A percentile compares a stretch with the other conserved stretches of the same genome.
phyloP scores from a whole-genome alignment of 2,797 vertebrate genomes.

The Mormyrus hasselquistii region DNA sequence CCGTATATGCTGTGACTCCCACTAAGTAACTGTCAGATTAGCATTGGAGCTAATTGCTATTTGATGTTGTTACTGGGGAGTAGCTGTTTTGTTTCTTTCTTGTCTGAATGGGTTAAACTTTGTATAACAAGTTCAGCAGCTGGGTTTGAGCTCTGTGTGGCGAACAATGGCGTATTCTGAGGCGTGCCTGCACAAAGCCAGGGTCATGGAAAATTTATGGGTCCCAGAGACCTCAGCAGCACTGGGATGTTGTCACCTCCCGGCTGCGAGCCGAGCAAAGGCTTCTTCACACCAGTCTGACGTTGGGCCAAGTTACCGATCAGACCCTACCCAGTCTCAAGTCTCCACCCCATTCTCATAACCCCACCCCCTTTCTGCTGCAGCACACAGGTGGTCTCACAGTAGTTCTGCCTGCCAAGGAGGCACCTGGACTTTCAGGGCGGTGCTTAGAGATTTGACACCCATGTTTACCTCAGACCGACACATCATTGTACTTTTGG shows the following conservation, averaged over 20 bases:
- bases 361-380: background rate
- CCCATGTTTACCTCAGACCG: slow-evolving; percentile 6
- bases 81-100: background rate
- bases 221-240: slow-evolving; percentile 33
- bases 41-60: background rate
- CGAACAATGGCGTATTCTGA: slow-evolving; percentile 43
- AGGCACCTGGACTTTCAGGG: background rate
- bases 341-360: background rate
- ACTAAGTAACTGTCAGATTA: background rate
- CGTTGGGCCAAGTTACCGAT: slow-evolving; percentile 30
- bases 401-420: background rate
- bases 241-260: slow-evolving; percentile 44
- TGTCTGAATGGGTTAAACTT: slow-evolving; percentile 18
- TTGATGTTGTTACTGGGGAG: background rate
- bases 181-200: slow-evolving; percentile 36
- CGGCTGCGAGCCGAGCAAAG: slow-evolving; percentile 32
- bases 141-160: slow-evolving; percentile 27
- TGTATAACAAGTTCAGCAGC: slow-evolving; percentile 31
- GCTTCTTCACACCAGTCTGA: slow-evolving; percentile 28
- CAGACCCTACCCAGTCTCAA: background rate
- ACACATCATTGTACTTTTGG: background rate
- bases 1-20: background rate
- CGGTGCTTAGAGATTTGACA: background rate
- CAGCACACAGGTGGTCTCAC: slow-evolving; percentile 12
- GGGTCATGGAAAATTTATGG: slow-evolving; percentile 39